Conservation (phyloP, 2,888 invertebrate species). For the Agrilus biguttatus region DNA sequence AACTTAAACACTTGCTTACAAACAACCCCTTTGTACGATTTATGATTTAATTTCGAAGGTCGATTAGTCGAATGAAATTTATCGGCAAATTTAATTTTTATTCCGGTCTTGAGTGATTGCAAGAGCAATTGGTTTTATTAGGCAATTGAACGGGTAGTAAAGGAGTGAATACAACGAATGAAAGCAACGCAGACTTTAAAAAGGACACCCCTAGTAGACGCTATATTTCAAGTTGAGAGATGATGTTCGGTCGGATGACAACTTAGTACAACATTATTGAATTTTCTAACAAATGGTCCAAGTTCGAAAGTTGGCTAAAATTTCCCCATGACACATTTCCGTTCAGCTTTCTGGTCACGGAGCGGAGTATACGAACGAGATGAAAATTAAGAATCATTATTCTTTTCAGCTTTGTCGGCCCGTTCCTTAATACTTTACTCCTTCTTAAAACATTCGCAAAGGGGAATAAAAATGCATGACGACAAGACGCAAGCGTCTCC, state of each 20-base stretch:
- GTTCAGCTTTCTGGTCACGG: slow-evolving; percentile 31
- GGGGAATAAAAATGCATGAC: slow-evolving; percentile 32
- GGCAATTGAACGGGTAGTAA: too few relatives aligned
- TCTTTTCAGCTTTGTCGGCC: slow-evolving; percentile 34
- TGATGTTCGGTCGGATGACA: slow-evolving; percentile 31
- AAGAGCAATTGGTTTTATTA: too few relatives aligned
- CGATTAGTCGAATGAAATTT: too few relatives aligned
- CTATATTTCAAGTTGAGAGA: slow-evolving; percentile 31
- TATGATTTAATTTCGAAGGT: too few relatives aligned
- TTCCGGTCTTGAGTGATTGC: too few relatives aligned
- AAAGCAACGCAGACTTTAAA: too few relatives aligned
- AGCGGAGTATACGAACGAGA: slow-evolving; percentile 31
- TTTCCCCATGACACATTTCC: slow-evolving; percentile 29
- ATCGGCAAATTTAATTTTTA: too few relatives aligned
- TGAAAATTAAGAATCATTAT: slow-evolving; percentile 37
- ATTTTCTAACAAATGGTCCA: slow-evolving; percentile 33
- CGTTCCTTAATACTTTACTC: slow-evolving; percentile 31
- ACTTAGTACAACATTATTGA: slow-evolving; percentile 33
- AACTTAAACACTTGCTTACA: too few relatives aligned
- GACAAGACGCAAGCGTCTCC: slow-evolving; percentile 24
- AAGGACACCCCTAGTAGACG: slow-evolving; percentile 10
- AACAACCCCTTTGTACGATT: too few relatives aligned
- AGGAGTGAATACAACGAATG: too few relatives aligned
- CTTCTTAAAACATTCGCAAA: slow-evolving; percentile 25
- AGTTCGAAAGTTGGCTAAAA: slow-evolving; percentile 27